phyloP scores from a whole-genome alignment of 37 sponge, comb jelly and placozoan genomes.

The Dysidea cf. avara region DNA sequence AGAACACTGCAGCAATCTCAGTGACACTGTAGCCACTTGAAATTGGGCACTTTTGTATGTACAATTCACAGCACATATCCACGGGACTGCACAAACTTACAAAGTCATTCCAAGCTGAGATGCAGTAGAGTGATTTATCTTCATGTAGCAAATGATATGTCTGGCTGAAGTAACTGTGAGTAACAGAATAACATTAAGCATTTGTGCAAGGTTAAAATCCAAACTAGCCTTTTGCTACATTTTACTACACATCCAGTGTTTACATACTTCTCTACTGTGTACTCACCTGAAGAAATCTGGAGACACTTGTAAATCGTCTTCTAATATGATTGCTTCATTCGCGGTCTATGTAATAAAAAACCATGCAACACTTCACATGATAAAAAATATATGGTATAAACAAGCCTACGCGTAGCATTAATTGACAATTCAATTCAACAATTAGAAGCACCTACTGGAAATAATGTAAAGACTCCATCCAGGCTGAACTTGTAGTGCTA shows the following conservation, averaged over 20 bases:
- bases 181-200: too few relatives aligned
- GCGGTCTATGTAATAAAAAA: constrained; percentile 70
- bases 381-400: too few relatives aligned
- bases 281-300: too few relatives aligned
- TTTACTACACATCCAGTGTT: background rate
- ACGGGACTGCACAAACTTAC: too few relatives aligned
- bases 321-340: constrained; percentile 69
- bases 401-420: too few relatives aligned
- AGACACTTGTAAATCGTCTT: constrained; percentile 91
- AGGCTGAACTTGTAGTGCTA: constrained; percentile 93
- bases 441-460: constrained; percentile 63
- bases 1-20: too few relatives aligned
- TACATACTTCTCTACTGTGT: constrained; percentile 17
- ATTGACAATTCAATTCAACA: too few relatives aligned
- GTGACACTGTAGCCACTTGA: too few relatives aligned
- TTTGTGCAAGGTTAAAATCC: too few relatives aligned
- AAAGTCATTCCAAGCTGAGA: constrained; percentile 98
- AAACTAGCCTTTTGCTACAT: background rate
- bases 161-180: constrained; percentile 85
- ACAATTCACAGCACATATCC: too few relatives aligned
- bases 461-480: constrained; percentile 54
- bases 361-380: too few relatives aligned
- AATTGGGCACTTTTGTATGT: too few relatives aligned
- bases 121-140: constrained; percentile 79
- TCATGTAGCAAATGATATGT: constrained; percentile 67